phyloP scores from a whole-genome alignment of 1,140 invertebrate genomes.

The Nixonia krombeini region DNA sequence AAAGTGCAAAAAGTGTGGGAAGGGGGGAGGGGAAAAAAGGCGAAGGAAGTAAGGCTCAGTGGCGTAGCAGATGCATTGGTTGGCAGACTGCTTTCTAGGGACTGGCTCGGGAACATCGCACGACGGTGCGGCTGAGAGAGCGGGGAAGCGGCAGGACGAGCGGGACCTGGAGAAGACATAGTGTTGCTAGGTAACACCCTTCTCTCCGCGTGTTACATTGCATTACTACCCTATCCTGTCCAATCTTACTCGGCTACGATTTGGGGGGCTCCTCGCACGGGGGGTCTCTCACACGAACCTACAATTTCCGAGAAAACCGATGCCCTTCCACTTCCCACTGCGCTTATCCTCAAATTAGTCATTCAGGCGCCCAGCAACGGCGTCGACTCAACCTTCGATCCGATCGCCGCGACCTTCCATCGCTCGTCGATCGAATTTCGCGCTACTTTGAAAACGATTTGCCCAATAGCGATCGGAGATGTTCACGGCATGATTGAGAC shows the following conservation, averaged over 20 bases:
- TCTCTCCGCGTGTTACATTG: conserved; percentile 64
- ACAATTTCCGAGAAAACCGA: conserved; percentile 52
- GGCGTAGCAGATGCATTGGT: conserved; percentile 32
- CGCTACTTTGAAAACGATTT: no score
- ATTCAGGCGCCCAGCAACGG: no score
- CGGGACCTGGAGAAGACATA: conserved; percentile 56
- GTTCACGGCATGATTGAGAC: no score
- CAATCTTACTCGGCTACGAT: no score
- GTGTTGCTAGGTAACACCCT: conserved; percentile 67
- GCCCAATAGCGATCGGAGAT: no score
- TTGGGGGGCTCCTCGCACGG: conserved; percentile 33
- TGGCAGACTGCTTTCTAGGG: conserved; percentile 54
- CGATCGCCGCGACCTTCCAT: no score
- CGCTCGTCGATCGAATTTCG: no score
- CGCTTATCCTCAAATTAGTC: no score
- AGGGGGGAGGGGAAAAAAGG: neutral
- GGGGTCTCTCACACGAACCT: conserved; percentile 59
- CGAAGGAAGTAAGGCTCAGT: conserved; percentile 29
- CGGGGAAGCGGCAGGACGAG: conserved; percentile 7
- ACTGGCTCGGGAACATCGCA: conserved; percentile 37
- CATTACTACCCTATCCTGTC: conserved; percentile 65
- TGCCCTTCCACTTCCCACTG: conserved; percentile 2
- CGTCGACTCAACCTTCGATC: no score
- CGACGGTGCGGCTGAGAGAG: conserved; percentile 20
- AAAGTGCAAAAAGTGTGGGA: neutral